phyloP scores from a whole-genome alignment of 2,888 invertebrate genomes.

The Drosophila pseudotalamancana region DNA sequence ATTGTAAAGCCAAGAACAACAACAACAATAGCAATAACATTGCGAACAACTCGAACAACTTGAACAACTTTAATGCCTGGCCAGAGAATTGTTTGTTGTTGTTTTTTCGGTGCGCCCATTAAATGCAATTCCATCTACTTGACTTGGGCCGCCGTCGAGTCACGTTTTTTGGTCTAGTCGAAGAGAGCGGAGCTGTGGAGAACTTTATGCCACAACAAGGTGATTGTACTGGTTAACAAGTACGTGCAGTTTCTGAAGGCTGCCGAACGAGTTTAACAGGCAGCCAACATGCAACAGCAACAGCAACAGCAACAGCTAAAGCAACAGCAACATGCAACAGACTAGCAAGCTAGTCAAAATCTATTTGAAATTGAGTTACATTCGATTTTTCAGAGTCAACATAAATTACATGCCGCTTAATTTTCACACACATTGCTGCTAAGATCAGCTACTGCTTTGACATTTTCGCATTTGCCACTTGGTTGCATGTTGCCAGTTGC shows the following conservation, averaged over 20 bases:
- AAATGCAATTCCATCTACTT: conserved; percentile 76
- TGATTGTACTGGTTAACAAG: conserved; percentile 75
- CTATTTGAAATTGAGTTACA: conserved; percentile 71
- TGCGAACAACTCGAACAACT: conserved; percentile 21
- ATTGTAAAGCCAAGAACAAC: conserved; percentile 59
- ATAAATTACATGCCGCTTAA: conserved; percentile 73
- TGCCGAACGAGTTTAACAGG: conserved; percentile 65
- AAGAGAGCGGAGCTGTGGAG: conserved; percentile 9
- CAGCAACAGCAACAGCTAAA: not conserved
- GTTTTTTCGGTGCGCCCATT: conserved; percentile 60
- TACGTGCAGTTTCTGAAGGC: conserved; percentile 76
- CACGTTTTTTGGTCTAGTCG: conserved; percentile 66
- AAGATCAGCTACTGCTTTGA: conserved; percentile 42
- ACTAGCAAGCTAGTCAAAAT: conserved; percentile 34
- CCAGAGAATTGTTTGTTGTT: conserved; percentile 50
- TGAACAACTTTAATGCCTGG: conserved; percentile 50
- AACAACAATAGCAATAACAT: no score
- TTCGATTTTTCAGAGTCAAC: conserved; percentile 77
- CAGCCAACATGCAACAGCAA: conserved; percentile 17
- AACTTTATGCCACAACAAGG: conserved; percentile 44
- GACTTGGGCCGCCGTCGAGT: conserved; percentile 58
- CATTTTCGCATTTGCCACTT: conserved; percentile 45
- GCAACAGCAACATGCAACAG: conserved; percentile 1
- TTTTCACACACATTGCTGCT: conserved; percentile 48
- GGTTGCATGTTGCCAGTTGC: conserved; percentile 28